phyloP scores from a whole-genome alignment of 2,797 vertebrate species.

The Channallabes apus region DNA sequence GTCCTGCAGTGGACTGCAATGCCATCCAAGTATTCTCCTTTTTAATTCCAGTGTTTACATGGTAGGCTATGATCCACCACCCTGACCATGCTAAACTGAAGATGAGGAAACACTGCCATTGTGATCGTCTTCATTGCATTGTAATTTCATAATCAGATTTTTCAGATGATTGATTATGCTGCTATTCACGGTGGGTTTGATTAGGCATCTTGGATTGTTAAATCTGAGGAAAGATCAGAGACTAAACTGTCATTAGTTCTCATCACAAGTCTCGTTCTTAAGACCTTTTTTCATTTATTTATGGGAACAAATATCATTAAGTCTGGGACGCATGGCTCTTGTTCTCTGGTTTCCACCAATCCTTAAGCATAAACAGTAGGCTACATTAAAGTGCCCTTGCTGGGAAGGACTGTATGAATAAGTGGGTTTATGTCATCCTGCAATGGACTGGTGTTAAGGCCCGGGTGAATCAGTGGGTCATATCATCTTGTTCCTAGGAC shows the following conservation, averaged over 20 bases:
- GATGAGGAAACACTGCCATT: background rate
- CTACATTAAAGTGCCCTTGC: background rate
- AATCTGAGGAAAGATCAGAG: background rate
- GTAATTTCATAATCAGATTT: slow-evolving; percentile 32
- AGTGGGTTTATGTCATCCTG: background rate
- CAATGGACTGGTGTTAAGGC: background rate
- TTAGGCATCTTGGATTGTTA: background rate
- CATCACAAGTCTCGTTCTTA: background rate
- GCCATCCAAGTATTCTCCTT: background rate
- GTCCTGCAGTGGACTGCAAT: background rate
- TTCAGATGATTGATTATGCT: slow-evolving; percentile 36
- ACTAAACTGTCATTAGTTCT: background rate
- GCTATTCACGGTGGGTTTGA: slow-evolving; percentile 9
- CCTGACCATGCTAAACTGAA: background rate
- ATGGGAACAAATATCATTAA: background rate
- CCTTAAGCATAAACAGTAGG: background rate
- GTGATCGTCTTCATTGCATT: slow-evolving; percentile 26
- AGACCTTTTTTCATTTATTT: background rate
- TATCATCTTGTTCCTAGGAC: background rate
- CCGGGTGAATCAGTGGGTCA: background rate
- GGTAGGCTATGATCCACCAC: background rate
- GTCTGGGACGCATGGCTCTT: background rate
- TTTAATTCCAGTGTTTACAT: background rate
- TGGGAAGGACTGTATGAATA: background rate
- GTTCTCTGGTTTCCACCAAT: background rate